These are phyloP conservation scores for Lasaia peninsularis DNA, from an alignment of 1,140 invertebrate genomes.

Conservation along the genomic window DNA sequence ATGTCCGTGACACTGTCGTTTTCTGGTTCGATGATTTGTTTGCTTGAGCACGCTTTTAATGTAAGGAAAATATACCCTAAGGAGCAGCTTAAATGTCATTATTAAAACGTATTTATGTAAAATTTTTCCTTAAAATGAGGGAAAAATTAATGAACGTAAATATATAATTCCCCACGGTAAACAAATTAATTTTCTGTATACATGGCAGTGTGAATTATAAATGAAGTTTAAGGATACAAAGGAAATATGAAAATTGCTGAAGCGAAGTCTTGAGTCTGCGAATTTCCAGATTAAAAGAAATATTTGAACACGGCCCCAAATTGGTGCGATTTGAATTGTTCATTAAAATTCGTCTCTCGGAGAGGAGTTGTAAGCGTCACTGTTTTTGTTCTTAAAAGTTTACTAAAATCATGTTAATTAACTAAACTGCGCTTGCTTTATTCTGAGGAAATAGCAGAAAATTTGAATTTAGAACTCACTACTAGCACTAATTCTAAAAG, in stretches of 20 bases:
- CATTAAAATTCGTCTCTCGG: slow-evolving; percentile 32
- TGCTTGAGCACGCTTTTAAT: no score
- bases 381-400: slow-evolving; percentile 21
- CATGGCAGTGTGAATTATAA: neutral
- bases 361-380: slow-evolving; percentile 22
- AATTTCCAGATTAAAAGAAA: slow-evolving; percentile 26
- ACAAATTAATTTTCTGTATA: neutral
- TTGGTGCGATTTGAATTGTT: slow-evolving; percentile 21
- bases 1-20: no score
- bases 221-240: neutral
- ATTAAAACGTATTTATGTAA: no score
- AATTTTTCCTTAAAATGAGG: neutral
- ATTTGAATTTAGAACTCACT: neutral
- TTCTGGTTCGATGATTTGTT: no score
- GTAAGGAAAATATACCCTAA: no score
- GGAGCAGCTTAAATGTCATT: no score
- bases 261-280: slow-evolving; percentile 9
- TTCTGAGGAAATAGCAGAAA: no score
- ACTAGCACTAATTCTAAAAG: neutral
- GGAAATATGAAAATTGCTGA: slow-evolving; percentile 24
- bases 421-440: neutral
- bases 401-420: slow-evolving; percentile 22
- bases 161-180: neutral
- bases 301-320: slow-evolving; percentile 29
- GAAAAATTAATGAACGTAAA: neutral